Evolutionary conservation across 1,140 invertebrate species (phyloP), one percentile per base, ranked within the genome.

Genomic region (Mactra quadrangularis): DNA sequence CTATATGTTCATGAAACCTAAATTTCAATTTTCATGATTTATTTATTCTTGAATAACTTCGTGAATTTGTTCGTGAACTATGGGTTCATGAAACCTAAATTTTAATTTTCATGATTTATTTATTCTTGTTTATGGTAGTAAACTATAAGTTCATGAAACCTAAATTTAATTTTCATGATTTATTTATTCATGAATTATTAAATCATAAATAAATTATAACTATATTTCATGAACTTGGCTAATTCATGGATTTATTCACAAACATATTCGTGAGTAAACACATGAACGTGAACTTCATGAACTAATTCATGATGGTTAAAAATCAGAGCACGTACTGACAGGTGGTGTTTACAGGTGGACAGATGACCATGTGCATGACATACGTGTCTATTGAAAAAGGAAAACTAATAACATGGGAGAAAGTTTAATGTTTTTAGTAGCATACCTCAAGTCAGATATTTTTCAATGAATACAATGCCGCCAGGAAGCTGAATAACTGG

Each of bases 141-240:
- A n/a, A n/a, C n/a, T n/a, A n/a, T 68, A 68, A 68, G 62, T 41
- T 68, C 62, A 68, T 68, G 62, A 68, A 68, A n/a, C n/a, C n/a
- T n/a, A n/a, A n/a, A n/a, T n/a, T n/a, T n/a, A n/a, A n/a, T n/a
- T n/a, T n/a, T n/a, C n/a, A n/a, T n/a, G n/a, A n/a, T n/a, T n/a
- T n/a, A n/a, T n/a, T n/a, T n/a, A n/a, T n/a, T n/a, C n/a, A n/a
- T n/a, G n/a, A n/a, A n/a, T n/a, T 68, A 68, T 41, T 13, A 41
- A 38, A 68, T 41, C 31, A 41, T 41, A 41, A 41, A n/a, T 41
- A 68, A 68, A 45, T 68, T 68, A 41, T 41, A 68, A 68, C 62
- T 68, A 68, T 31, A 68, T 68, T 68, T 68, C 31, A 68, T 68
- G 33, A 68, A 68, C 62, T 68, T 68, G n/a, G 62, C 62, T 68